Evolutionary conservation across 2,797 vertebrate genomes (phyloP).

Genomic region (Sebastes iracundus): DNA sequence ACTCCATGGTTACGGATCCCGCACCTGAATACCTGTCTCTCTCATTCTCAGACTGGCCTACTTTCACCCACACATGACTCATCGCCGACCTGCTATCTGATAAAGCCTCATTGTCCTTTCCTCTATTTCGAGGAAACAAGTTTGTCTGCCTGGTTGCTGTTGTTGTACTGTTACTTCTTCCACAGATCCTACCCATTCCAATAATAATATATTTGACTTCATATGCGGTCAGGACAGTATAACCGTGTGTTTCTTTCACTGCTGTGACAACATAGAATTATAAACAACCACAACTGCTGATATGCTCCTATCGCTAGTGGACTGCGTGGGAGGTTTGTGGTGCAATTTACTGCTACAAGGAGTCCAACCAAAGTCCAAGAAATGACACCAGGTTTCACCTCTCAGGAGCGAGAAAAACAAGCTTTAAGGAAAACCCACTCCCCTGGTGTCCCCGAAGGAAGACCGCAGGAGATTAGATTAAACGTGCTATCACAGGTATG

Average conservation of each 20-base stretch:
- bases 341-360: conserved; percentile 57
- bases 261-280: conserved; percentile 48
- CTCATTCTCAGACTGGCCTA: conserved; percentile 63
- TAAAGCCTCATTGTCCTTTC: conserved; percentile 66
- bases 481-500: conserved; percentile 8
- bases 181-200: background rate
- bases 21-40: conserved; percentile 55
- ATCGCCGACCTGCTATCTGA: conserved; percentile 62
- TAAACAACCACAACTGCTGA: conserved; percentile 38
- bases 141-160: conserved; percentile 31
- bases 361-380: conserved; percentile 74
- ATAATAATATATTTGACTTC: background rate
- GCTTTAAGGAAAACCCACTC: conserved; percentile 13
- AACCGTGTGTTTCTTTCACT: conserved; percentile 1
- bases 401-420: conserved; percentile 4
- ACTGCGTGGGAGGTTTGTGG: conserved; percentile 74
- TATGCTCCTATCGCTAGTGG: conserved; percentile 60
- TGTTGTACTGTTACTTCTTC: conserved; percentile 30
- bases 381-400: conserved; percentile 23
- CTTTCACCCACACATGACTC: conserved; percentile 74
- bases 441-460: background rate
- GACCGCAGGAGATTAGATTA: conserved; percentile 44
- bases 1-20: conserved; percentile 39
- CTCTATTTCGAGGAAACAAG: conserved; percentile 43
- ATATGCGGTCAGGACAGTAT: background rate